Conservation (phyloP, 1,140 invertebrate species). For the Chlorops oryzae region DNA sequence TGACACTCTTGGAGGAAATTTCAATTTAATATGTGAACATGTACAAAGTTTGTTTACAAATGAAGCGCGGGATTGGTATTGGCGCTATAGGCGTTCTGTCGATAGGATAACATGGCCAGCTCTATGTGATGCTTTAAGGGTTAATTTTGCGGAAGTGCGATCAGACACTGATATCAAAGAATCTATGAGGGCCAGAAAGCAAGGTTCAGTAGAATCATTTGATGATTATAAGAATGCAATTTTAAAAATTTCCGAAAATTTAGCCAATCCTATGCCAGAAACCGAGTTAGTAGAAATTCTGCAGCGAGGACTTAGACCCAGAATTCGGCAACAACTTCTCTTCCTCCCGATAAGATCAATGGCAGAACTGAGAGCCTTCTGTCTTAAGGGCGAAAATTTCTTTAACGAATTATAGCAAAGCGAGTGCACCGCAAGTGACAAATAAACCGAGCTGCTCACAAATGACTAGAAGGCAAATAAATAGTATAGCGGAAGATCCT, state of each 20-base stretch:
- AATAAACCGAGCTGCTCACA: too few species aligned
- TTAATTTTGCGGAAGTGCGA: not conserved
- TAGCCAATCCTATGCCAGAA: not conserved
- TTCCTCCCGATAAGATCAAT: constrained; percentile 1
- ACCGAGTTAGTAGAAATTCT: not conserved
- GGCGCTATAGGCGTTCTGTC: not conserved
- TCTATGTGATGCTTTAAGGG: not conserved
- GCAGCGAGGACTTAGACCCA: not conserved
- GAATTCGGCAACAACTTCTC: not conserved
- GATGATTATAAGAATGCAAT: constrained; percentile 2
- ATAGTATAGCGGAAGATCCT: too few species aligned
- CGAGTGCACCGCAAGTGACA: too few species aligned
- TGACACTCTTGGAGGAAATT: not conserved
- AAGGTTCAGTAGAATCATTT: not conserved
- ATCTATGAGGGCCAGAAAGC: constrained; percentile 3
- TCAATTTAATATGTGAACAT: not conserved
- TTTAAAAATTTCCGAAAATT: not conserved
- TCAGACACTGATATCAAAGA: not conserved
- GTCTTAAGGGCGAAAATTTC: too few species aligned
- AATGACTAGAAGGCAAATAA: too few species aligned
- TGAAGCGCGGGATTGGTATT: constrained; percentile 1
- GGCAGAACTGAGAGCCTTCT: too few species aligned
- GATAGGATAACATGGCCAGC: not conserved
- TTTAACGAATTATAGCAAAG: too few species aligned
- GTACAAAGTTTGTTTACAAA: not conserved